A percentile compares a stretch with the other conserved stretches of the same genome.
These are phyloP conservation scores for Lamellibrachia satsuma DNA, from an alignment of 2,888 invertebrate genomes.

Conservation along the genomic window DNA sequence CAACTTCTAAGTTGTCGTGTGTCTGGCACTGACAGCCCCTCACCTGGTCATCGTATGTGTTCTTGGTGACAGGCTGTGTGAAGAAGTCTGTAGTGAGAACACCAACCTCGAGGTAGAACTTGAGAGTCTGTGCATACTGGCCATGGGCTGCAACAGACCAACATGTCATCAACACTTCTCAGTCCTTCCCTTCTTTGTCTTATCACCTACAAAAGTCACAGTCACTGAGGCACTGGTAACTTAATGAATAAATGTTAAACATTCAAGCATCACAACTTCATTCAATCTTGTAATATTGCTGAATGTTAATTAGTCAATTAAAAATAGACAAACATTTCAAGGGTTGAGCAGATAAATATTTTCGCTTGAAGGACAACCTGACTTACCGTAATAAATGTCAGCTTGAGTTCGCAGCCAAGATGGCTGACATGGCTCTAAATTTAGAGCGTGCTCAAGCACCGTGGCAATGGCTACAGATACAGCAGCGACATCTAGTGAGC, in stretches of 20 bases:
- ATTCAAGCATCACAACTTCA: too few relatives aligned
- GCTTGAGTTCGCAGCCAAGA: conserved; percentile 80
- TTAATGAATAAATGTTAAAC: too few relatives aligned
- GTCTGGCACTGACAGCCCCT: neutral
- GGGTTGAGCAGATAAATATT: neutral
- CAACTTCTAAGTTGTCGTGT: neutral
- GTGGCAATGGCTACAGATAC: conserved; percentile 76
- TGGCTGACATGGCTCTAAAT: conserved; percentile 80
- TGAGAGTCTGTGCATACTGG: conserved; percentile 73
- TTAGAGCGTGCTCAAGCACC: conserved; percentile 80
- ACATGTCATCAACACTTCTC: neutral
- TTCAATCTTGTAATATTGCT: too few relatives aligned
- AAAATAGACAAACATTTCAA: neutral
- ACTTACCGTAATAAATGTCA: conserved; percentile 79
- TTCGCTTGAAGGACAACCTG: neutral
- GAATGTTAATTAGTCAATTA: too few relatives aligned
- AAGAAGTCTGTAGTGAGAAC: conserved; percentile 88
- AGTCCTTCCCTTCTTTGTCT: neutral
- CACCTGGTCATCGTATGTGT: conserved; percentile 82
- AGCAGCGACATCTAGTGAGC: conserved; percentile 48
- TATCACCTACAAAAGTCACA: neutral
- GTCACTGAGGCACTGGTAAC: too few relatives aligned
- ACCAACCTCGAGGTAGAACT: conserved; percentile 85
- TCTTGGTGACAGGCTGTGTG: conserved; percentile 77
- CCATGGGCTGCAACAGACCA: conserved; percentile 46